Percentiles rank a stretch among this genome's conserved stretches.
phyloP scores from a whole-genome alignment of 2,888 invertebrate species.

The Flexamia atlantica region DNA sequence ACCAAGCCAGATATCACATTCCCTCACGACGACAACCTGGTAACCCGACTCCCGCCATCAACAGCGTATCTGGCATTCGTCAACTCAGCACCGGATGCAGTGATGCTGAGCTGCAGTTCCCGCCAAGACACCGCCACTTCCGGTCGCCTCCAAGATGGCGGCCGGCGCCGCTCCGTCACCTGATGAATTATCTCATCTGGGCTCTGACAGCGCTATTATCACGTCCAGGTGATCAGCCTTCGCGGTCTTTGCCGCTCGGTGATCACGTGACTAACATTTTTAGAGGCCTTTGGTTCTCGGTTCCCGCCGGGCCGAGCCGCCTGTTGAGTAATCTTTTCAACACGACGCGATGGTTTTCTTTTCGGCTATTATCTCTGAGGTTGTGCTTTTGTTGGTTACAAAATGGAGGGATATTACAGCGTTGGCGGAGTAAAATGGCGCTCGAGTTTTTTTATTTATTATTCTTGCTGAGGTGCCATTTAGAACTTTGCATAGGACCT shows the following conservation, averaged over 20 bases:
- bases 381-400: background rate
- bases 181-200: conserved; percentile 38
- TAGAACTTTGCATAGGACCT: background rate
- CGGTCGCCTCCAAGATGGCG: background rate
- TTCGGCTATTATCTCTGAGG: background rate
- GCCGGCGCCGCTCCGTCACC: conserved; percentile 28
- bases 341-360: background rate
- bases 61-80: background rate
- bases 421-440: background rate
- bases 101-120: conserved; percentile 21
- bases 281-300: conserved; percentile 2
- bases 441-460: no score
- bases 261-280: background rate
- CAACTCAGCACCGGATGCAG: background rate
- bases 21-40: background rate
- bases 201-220: conserved; percentile 32
- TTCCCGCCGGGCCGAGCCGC: background rate
- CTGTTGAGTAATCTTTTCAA: background rate
- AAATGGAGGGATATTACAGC: background rate
- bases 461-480: background rate
- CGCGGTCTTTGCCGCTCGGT: conserved; percentile 18
- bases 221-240: conserved; percentile 29
- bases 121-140: conserved; percentile 24
- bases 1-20: background rate
- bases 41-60: no score